Evolutionary conservation across 2,113 vertebrate species (phyloP).

Genomic region (Gallinago jamesoni): DNA sequence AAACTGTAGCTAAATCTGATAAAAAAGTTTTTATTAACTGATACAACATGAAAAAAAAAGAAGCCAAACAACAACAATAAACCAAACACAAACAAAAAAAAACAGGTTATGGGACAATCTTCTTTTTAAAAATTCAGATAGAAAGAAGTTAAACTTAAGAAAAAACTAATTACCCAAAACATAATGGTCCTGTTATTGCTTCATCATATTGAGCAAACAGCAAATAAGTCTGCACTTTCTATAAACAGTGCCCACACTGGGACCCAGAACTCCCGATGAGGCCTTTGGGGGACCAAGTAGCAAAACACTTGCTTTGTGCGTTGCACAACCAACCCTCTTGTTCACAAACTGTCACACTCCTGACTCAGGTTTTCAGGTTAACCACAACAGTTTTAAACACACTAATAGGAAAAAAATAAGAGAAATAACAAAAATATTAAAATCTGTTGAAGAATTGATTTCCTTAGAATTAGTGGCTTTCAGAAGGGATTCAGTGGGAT

Average conservation of each 20-base stretch:
- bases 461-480: not conserved
- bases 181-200: not conserved
- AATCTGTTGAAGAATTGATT: not conserved
- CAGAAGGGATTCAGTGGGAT: not conserved
- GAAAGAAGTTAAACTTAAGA: not conserved
- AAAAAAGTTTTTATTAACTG: not conserved
- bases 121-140: not conserved
- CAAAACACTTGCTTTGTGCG: accelerated
- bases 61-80: not conserved
- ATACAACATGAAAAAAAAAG: not conserved
- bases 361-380: not conserved
- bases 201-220: not conserved
- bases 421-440: not conserved
- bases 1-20: not conserved
- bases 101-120: not conserved
- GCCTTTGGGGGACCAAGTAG: not conserved
- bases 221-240: not conserved
- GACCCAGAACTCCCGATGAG: not conserved
- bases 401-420: not conserved
- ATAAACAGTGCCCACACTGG: not conserved
- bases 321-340: not conserved
- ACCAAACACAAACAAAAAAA: not conserved
- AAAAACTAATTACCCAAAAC: not conserved
- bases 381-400: not conserved
- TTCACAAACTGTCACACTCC: not conserved